These are phyloP conservation scores for Drosophila fungiperda DNA, from an alignment of 2,888 invertebrate genomes.

Conservation along the genomic window DNA sequence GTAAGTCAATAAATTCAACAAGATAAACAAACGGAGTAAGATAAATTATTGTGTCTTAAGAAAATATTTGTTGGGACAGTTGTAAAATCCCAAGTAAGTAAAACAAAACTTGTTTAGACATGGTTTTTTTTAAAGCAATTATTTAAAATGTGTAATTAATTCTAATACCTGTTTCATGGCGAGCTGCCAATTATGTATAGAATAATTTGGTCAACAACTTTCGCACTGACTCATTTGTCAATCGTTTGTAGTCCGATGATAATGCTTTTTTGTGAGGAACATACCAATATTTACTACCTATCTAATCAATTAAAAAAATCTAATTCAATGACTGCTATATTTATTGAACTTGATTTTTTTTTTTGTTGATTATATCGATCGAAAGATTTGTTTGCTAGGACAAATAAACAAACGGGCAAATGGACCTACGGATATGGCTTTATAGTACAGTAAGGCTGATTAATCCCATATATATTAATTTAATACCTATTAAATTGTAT, in stretches of 20 bases:
- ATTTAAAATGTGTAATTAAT: not conserved
- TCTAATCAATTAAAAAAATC: too few relatives aligned
- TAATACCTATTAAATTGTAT: too few relatives aligned
- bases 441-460: not conserved
- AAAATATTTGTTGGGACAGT: not conserved
- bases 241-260: not conserved
- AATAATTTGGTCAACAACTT: not conserved
- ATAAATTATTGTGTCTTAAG: not conserved
- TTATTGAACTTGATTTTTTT: too few relatives aligned
- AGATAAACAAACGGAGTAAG: not conserved
- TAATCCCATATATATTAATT: not conserved
- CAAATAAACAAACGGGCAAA: not conserved
- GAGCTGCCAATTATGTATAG: not conserved
- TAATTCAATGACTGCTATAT: too few relatives aligned
- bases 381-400: not conserved
- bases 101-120: not conserved
- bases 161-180: not conserved
- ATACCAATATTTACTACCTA: too few relatives aligned
- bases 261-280: not conserved
- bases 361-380: too few relatives aligned
- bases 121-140: not conserved
- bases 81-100: not conserved
- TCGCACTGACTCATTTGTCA: not conserved
- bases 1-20: conserved; percentile 74
- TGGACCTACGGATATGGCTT: not conserved